A percentile compares a stretch with the other conserved stretches of the same genome.
Conservation (phyloP, 1,140 invertebrate species). For the Chironomus striatipennis region DNA sequence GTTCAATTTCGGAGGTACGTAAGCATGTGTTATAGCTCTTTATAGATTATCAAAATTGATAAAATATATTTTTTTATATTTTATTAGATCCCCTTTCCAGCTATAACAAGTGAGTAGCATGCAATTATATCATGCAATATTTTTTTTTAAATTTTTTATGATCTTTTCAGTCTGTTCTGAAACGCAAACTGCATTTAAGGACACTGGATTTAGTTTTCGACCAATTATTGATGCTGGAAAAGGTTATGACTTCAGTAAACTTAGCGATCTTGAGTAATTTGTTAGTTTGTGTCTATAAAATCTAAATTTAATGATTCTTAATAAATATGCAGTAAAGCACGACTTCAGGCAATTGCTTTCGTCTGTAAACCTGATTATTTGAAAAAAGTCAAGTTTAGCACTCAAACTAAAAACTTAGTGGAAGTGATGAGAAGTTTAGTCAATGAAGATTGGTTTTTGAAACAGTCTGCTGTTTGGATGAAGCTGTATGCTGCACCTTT, state of each 20-base stretch:
- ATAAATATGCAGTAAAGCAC: neutral
- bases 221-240: neutral
- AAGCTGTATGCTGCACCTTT: neutral
- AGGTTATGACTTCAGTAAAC: neutral
- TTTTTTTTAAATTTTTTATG: neutral
- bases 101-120: neutral
- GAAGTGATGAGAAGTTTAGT: neutral
- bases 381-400: neutral
- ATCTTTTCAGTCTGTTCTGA: neutral
- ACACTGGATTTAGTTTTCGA: neutral
- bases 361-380: neutral
- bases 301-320: neutral
- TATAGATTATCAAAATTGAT: neutral
- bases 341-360: neutral
- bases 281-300: neutral
- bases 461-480: neutral
- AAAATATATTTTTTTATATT: neutral
- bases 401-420: neutral
- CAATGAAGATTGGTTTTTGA: neutral
- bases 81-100: neutral
- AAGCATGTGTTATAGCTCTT: neutral
- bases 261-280: neutral
- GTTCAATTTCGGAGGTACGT: neutral
- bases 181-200: slow-evolving; percentile 1
- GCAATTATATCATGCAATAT: neutral